Base-by-base conservation (phyloP, 2,113 vertebrate genomes). In the Cyanistes caeruleus region DNA sequence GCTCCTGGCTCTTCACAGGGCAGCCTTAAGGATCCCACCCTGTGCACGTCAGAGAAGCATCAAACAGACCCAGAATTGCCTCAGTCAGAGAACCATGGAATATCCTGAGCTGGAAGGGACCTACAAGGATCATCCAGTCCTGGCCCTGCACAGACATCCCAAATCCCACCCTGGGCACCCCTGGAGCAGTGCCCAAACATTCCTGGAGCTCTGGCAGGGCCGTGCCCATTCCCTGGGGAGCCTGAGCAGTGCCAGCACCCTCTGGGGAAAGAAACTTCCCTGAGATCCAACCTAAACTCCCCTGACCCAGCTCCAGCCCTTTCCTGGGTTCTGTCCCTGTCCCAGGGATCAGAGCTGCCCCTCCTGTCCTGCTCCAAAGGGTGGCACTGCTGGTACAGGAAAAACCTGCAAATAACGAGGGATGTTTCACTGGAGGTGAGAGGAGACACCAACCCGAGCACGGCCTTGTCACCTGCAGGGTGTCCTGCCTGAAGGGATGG, bases 131-230 rank as follows among this genome's bases (percentile, higher is more conserved):
- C 49, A 53, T 15, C 15, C 3, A 79, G 10, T 7, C 5, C 33
- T 28, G 7, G 3, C 33, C 60, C 24, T 53, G 60, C 76, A n/a
- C 31, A 44, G 49, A 44, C 76, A 55, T 10, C 49, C 77, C 2
- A 55, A 65, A 35, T 19, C 31, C 60, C 49, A 53, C 25, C 76
- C 60, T 53, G 60, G 1, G 15, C 37, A 44, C 9, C 31, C 39
- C 48, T 65, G 76, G 4, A 44, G 49, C 1, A 1, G 0, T 65
- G 33, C 9, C 33, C 76, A 35, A 44, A 35, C 2, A 1, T 25
- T 35, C 15, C 62, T 65, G 76, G 31, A 65, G 62, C 76, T 79
- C 60, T 44, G 76, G 60, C 48, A 41, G 46, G 46, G 30, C 35
- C 0, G 19, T 53, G 49, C 19, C 49, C 39, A 65, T 65, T 65